Percentiles rank a stretch among this genome's conserved stretches.
Evolutionary conservation across 1,140 invertebrate genomes (phyloP).

Genomic region (Cydia fagiglandana): DNA sequence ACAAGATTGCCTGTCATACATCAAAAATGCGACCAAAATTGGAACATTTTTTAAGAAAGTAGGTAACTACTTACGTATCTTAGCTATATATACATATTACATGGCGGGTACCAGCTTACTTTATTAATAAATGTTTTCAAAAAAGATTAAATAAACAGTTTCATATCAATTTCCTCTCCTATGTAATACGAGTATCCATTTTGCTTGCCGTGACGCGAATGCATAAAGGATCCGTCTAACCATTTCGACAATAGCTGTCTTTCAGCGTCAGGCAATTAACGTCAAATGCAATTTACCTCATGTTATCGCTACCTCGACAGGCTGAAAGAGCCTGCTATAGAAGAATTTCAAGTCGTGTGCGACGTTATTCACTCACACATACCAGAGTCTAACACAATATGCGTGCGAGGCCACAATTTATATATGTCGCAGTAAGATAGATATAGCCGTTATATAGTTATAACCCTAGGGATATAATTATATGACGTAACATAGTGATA

Average conservation of each 20-base stretch:
- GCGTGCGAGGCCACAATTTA: neutral
- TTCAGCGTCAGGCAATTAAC: conserved; percentile 21
- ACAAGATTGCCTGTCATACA: too few relatives aligned
- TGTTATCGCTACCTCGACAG: neutral
- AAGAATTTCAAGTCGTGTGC: neutral
- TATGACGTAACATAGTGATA: too few relatives aligned
- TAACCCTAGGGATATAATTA: too few relatives aligned
- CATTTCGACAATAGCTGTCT: conserved; percentile 23
- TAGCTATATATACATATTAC: too few relatives aligned
- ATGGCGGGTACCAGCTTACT: too few relatives aligned
- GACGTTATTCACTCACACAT: neutral
- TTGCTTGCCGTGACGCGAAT: neutral
- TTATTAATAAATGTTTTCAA: too few relatives aligned
- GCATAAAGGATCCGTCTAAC: conserved; percentile 1
- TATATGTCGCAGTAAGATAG: too few relatives aligned
- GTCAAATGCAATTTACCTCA: conserved; percentile 26
- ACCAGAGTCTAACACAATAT: neutral
- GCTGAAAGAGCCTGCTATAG: conserved; percentile 3
- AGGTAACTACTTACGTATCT: too few relatives aligned
- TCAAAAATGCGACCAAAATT: too few relatives aligned
- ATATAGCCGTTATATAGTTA: too few relatives aligned
- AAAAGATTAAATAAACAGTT: neutral
- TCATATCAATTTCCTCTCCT: neutral
- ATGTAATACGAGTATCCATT: neutral
- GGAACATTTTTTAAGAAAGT: too few relatives aligned